phyloP scores from a whole-genome alignment of 2,888 invertebrate genomes.

The Tetramorium bicarinatum region DNA sequence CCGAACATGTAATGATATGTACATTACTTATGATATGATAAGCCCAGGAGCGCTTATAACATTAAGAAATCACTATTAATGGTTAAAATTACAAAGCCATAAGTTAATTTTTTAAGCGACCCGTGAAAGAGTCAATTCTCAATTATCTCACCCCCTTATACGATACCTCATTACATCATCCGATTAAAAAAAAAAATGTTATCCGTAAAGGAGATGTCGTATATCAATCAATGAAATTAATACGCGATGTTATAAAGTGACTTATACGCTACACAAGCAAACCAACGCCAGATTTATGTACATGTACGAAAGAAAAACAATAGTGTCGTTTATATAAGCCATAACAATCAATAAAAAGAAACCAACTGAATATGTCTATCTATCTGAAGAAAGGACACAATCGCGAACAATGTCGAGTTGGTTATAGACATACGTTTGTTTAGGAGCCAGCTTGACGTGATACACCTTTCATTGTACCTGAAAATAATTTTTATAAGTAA shows the following conservation, averaged over 20 bases:
- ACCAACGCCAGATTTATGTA: conserved; percentile 75
- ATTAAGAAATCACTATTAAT: conserved; percentile 65
- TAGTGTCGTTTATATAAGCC: conserved; percentile 72
- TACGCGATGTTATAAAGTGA: conserved; percentile 53
- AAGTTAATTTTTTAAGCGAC: conserved; percentile 70
- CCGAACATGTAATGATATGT: conserved; percentile 60
- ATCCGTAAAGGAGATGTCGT: conserved; percentile 71
- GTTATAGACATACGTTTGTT: conserved; percentile 22
- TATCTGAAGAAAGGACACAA: conserved; percentile 23
- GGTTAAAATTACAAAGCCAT: conserved; percentile 64
- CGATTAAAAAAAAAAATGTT: conserved; percentile 77
- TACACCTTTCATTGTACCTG: not conserved
- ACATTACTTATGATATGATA: conserved; percentile 68
- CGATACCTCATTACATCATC: conserved; percentile 83
- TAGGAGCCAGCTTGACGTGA: not conserved
- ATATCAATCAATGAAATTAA: conserved; percentile 60
- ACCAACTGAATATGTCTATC: conserved; percentile 31
- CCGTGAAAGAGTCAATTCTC: conserved; percentile 65
- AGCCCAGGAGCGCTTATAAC: conserved; percentile 68
- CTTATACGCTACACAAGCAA: conserved; percentile 49
- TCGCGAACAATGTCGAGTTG: conserved; percentile 4
- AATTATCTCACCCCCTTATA: conserved; percentile 64
- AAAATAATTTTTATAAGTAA: conserved; percentile 8
- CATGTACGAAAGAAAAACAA: conserved; percentile 69
- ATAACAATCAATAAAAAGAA: conserved; percentile 49